These are phyloP conservation scores for Diaprepes abbreviatus DNA, from an alignment of 2,888 invertebrate species.

Conservation along the genomic window DNA sequence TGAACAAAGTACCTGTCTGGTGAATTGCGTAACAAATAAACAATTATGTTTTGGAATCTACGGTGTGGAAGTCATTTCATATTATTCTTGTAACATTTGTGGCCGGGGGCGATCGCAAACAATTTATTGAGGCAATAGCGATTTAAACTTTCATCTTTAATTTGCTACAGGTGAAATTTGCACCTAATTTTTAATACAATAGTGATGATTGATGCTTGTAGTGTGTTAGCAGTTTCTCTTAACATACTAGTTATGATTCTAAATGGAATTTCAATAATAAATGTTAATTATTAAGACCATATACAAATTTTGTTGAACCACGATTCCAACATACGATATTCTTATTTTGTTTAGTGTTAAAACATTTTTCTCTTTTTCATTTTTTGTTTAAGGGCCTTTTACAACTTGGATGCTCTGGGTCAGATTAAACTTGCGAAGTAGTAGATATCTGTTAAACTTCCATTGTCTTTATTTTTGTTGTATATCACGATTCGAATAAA, in stretches of 20 bases:
- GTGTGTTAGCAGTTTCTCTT: conserved; percentile 1
- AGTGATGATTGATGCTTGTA: conserved; percentile 32
- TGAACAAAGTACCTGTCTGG: conserved; percentile 50
- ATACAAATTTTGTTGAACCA: too few species aligned
- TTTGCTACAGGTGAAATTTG: conserved; percentile 42
- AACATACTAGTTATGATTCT: too few species aligned
- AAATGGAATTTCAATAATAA: neutral
- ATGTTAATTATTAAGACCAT: too few species aligned
- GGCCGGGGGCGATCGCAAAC: conserved; percentile 25
- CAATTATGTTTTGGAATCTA: conserved; percentile 50
- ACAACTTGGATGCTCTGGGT: too few species aligned
- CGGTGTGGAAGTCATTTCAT: conserved; percentile 46
- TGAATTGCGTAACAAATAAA: conserved; percentile 51
- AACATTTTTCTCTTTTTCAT: too few species aligned
- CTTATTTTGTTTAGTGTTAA: too few species aligned
- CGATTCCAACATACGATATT: too few species aligned
- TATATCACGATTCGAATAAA: too few species aligned
- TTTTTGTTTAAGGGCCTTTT: too few species aligned
- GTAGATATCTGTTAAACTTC: too few species aligned
- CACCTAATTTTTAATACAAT: conserved; percentile 32
- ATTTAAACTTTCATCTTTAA: conserved; percentile 44
- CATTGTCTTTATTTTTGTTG: too few species aligned
- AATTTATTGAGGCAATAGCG: conserved; percentile 32
- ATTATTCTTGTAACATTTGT: conserved; percentile 38
- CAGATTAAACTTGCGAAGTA: too few species aligned